A percentile compares a stretch with the other conserved stretches of the same genome.
phyloP scores from a whole-genome alignment of 2,113 vertebrate genomes.

The Salvelinus sp. region DNA sequence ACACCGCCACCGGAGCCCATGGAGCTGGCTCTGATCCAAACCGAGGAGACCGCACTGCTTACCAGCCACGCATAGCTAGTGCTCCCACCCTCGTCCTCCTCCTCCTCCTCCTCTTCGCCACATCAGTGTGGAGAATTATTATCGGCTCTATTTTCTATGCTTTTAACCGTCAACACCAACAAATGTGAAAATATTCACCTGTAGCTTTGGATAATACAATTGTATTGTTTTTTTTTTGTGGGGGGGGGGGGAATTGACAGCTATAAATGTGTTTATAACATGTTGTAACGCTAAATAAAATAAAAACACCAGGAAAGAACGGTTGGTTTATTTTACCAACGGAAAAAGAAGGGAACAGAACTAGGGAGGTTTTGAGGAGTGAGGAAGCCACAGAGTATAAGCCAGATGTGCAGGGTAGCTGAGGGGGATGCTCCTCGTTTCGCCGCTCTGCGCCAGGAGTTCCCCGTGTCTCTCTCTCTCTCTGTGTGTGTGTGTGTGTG shows the following conservation, averaged over 20 bases:
- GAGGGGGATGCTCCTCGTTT: neutral
- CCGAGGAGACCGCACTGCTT: slow-evolving; percentile 6
- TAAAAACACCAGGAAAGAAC: neutral
- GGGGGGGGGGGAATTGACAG: neutral
- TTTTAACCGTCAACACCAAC: neutral
- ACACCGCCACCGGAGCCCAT: neutral
- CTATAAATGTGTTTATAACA: neutral
- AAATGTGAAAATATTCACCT: neutral
- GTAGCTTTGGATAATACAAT: neutral
- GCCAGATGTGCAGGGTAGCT: neutral
- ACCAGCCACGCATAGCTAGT: neutral
- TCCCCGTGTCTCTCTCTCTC: neutral
- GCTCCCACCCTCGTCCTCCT: neutral
- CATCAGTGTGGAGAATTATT: neutral
- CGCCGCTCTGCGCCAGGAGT: neutral
- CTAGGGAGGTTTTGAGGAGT: neutral
- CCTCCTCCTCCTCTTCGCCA: neutral
- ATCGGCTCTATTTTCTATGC: neutral
- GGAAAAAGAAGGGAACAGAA: neutral
- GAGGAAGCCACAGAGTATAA: neutral
- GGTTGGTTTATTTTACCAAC: neutral
- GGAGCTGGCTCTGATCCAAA: slow-evolving; percentile 9
- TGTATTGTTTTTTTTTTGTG: neutral
- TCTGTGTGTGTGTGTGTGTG: neutral
- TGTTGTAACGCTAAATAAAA: neutral